These are phyloP conservation scores for Lophotriccus pileatus DNA, from an alignment of 2,797 vertebrate genomes.

Conservation along the genomic window DNA sequence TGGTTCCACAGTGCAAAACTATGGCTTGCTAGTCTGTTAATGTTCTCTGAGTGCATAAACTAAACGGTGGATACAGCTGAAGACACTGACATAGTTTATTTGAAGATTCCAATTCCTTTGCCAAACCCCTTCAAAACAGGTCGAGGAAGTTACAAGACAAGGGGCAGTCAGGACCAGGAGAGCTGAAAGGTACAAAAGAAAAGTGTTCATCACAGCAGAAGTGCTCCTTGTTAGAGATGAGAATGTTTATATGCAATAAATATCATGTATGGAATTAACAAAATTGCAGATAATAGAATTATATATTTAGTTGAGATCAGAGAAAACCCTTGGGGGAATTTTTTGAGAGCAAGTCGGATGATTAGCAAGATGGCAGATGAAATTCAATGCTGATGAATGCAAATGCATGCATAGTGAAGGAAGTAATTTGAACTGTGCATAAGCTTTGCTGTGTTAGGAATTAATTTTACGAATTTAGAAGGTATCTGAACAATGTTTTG, in stretches of 20 bases:
- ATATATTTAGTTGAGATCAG: neutral
- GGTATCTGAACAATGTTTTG: neutral
- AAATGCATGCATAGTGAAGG: neutral
- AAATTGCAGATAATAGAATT: neutral
- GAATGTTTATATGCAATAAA: neutral
- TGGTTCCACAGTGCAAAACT: neutral
- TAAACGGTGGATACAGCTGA: neutral
- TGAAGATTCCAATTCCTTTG: conserved; percentile 10
- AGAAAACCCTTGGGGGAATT: neutral
- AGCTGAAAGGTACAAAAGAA: neutral
- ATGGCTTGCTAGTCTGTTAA: neutral
- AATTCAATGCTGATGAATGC: neutral
- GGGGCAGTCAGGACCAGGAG: neutral
- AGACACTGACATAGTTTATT: neutral
- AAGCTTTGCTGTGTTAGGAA: neutral
- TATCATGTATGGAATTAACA: neutral
- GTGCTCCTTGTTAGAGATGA: neutral
- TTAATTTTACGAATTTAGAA: neutral
- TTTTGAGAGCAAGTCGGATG: neutral
- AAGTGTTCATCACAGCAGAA: neutral
- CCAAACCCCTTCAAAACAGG: neutral
- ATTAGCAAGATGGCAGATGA: neutral
- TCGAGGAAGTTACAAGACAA: neutral
- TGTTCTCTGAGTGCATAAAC: neutral
- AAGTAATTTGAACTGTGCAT: neutral